Evolutionary conservation across 2,113 vertebrate genomes (phyloP).

Genomic region (Glaucidium brasilianum): DNA sequence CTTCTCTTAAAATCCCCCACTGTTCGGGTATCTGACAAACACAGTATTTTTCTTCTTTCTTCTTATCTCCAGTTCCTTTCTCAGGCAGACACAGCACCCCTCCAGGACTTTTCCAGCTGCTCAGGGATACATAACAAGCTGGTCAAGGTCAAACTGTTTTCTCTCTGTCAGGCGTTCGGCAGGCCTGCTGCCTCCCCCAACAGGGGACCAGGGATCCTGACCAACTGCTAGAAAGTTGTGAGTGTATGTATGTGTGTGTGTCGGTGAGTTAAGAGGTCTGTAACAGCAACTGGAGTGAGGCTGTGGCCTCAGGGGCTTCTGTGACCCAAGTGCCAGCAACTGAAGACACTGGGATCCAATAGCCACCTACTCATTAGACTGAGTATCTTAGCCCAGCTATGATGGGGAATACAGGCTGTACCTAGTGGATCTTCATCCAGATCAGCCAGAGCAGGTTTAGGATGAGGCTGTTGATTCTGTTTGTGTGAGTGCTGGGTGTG

Average conservation of each 20-base stretch:
- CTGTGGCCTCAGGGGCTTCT: background rate
- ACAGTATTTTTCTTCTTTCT: too few species aligned
- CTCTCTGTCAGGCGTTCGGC: too few species aligned
- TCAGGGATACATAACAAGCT: too few species aligned
- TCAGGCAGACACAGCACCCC: too few species aligned
- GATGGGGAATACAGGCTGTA: background rate
- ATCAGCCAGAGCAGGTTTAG: background rate
- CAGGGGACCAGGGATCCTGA: background rate
- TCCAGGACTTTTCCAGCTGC: too few species aligned
- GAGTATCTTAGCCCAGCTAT: background rate
- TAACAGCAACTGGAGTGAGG: background rate
- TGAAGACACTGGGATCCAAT: background rate
- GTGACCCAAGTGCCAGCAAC: background rate
- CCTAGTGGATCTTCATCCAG: background rate
- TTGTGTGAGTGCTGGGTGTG: background rate
- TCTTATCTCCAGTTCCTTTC: too few species aligned
- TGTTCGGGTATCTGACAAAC: too few species aligned
- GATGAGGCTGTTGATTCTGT: background rate
- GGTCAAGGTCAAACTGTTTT: too few species aligned
- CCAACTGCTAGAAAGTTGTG: background rate
- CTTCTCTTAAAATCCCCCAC: too few species aligned
- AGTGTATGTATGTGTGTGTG: background rate
- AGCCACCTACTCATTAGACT: background rate
- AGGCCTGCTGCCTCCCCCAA: too few species aligned
- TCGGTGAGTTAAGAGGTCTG: background rate